Percentiles rank a stretch among this genome's conserved stretches.
These are phyloP conservation scores for Drosophila littoralis DNA, from an alignment of 1,140 invertebrate genomes.

Conservation along the genomic window DNA sequence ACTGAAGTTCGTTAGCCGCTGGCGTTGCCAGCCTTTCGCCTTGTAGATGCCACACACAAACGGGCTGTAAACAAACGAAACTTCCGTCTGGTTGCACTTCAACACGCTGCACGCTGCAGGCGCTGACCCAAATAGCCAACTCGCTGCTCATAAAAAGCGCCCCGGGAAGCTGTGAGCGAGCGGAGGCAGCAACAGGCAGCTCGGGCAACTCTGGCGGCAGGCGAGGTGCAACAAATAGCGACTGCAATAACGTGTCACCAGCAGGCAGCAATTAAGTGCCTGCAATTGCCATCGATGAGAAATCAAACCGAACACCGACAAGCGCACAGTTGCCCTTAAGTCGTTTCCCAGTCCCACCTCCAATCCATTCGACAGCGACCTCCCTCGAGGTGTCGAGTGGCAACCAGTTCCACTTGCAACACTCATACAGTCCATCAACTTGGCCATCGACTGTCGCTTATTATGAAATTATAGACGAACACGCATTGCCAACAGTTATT, in stretches of 20 bases:
- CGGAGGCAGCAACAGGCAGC: not conserved
- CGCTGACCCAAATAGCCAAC: slow-evolving; percentile 63
- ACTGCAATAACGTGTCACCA: slow-evolving; percentile 8
- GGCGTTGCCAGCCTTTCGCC: slow-evolving; percentile 24
- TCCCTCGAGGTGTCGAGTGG: slow-evolving; percentile 35
- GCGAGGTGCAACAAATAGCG: slow-evolving; percentile 15
- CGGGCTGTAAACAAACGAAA: slow-evolving; percentile 42
- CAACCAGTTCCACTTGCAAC: slow-evolving; percentile 9
- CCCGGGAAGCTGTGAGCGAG: slow-evolving; percentile 55
- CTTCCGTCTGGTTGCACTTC: slow-evolving; percentile 74
- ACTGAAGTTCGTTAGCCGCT: slow-evolving; percentile 32
- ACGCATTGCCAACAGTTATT: slow-evolving; percentile 25
- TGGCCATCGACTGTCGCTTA: slow-evolving; percentile 39
- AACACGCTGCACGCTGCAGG: slow-evolving; percentile 47
- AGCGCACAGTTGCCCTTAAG: slow-evolving; percentile 26
- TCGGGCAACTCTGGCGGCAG: too few species aligned
- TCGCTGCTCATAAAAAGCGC: slow-evolving; percentile 56
- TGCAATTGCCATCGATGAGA: slow-evolving; percentile 37
- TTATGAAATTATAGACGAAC: slow-evolving; percentile 41
- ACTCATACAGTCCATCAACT: slow-evolving; percentile 27
- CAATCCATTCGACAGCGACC: slow-evolving; percentile 10
- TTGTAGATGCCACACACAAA: slow-evolving; percentile 11
- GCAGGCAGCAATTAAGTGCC: slow-evolving; percentile 59
- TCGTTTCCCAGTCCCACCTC: not conserved
- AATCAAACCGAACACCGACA: slow-evolving; percentile 31